phyloP scores from a whole-genome alignment of 2,113 vertebrate genomes.

The Heliornis fulica region DNA sequence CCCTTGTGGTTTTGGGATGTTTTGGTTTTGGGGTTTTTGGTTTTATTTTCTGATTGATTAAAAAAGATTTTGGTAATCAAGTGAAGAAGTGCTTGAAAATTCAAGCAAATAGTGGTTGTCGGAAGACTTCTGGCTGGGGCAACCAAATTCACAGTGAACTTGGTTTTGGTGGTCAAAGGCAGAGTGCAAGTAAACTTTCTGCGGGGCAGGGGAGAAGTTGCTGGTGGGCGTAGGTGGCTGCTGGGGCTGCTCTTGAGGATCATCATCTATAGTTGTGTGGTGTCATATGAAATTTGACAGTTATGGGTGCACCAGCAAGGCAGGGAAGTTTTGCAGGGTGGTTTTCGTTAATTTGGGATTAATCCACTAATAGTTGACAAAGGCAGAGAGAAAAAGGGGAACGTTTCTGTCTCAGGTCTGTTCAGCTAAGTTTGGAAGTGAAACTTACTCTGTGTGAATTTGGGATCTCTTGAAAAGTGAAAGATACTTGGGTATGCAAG shows the following conservation, averaged over 20 bases:
- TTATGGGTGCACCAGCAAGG: neutral
- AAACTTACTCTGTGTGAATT: neutral
- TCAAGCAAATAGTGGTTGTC: neutral
- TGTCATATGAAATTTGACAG: neutral
- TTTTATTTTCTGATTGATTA: neutral
- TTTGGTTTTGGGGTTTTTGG: too few species aligned
- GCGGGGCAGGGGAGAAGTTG: neutral
- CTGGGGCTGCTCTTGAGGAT: neutral
- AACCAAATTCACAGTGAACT: neutral
- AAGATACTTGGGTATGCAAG: too few species aligned
- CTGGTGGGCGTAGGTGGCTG: neutral
- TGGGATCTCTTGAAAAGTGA: conserved; percentile 11
- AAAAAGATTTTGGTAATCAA: neutral
- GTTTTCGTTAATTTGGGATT: neutral
- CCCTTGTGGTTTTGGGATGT: neutral
- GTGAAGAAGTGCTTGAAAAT: neutral
- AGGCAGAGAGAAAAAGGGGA: neutral
- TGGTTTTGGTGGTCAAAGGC: neutral
- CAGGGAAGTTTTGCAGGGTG: neutral
- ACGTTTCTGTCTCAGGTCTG: neutral
- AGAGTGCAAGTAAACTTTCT: neutral
- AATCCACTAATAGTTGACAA: neutral
- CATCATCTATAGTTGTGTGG: neutral
- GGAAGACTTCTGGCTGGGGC: neutral
- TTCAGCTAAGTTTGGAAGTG: neutral